Percentiles rank a stretch among this genome's conserved stretches.
These are phyloP conservation scores for Premnoplex brunnescens DNA, from an alignment of 2,797 vertebrate genomes.

Conservation along the genomic window DNA sequence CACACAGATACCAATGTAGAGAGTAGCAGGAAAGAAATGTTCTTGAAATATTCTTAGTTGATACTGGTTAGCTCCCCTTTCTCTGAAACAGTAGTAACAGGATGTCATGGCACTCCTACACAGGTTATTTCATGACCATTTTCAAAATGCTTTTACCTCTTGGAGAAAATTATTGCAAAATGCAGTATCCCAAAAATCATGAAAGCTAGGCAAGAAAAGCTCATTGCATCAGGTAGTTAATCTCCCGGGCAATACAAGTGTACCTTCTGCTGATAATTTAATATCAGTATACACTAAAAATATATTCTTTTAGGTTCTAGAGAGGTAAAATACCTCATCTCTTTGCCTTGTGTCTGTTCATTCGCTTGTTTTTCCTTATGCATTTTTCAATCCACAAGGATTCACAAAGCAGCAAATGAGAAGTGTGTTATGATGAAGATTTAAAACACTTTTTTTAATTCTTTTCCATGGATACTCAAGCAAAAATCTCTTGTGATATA, in stretches of 20 bases:
- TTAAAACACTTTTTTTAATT: not conserved
- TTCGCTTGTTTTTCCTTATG: not conserved
- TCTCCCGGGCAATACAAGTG: not conserved
- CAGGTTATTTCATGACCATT: not conserved
- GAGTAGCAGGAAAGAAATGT: not conserved
- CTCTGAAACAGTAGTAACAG: not conserved
- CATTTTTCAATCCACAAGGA: not conserved
- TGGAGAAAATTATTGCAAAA: not conserved
- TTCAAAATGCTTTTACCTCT: not conserved
- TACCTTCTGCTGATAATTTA: not conserved
- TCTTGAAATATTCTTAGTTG: not conserved
- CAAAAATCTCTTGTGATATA: not conserved
- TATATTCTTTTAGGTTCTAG: not conserved
- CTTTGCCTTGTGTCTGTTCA: not conserved
- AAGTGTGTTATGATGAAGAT: not conserved
- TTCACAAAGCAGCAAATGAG: not conserved
- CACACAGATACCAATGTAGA: not conserved
- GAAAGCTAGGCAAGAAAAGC: not conserved
- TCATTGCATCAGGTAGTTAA: not conserved
- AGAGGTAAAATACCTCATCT: not conserved
- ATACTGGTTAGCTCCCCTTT: not conserved
- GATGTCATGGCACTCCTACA: not conserved
- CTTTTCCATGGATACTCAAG: not conserved
- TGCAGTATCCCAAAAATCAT: not conserved
- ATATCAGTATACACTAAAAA: not conserved